phyloP scores from a whole-genome alignment of 2,888 invertebrate species.

The Plebejus argus region DNA sequence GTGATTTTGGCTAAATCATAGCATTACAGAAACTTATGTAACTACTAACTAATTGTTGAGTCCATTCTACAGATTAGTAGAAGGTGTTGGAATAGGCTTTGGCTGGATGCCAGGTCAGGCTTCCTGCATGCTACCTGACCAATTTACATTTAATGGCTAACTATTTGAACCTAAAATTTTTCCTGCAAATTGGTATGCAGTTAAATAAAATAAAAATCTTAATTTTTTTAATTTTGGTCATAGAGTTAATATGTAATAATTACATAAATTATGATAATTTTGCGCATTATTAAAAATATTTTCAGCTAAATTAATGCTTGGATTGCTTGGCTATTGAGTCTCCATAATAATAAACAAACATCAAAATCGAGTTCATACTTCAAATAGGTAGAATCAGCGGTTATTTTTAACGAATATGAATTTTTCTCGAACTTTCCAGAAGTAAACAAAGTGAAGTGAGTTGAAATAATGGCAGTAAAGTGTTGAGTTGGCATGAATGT shows the following conservation, averaged over 20 bases:
- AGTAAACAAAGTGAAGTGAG: not conserved
- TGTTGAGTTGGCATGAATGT: slow-evolving; percentile 50
- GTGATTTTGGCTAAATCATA: not conserved
- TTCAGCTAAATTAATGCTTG: not conserved
- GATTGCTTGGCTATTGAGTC: not conserved
- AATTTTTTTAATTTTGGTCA: not conserved
- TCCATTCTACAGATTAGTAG: not conserved
- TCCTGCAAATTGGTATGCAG: not conserved
- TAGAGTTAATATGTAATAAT: too few species aligned
- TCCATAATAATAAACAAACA: not conserved
- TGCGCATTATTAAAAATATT: not conserved
- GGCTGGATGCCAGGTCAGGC: not conserved
- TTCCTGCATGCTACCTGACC: slow-evolving; percentile 8
- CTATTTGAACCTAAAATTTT: not conserved
- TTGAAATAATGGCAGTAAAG: slow-evolving; percentile 33
- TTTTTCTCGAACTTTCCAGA: slow-evolving; percentile 12
- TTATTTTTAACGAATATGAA: not conserved
- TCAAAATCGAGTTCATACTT: not conserved
- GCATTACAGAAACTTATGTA: not conserved
- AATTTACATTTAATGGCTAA: not conserved
- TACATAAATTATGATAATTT: not conserved
- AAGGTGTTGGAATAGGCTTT: not conserved
- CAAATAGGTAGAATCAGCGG: not conserved
- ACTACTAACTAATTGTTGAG: not conserved
- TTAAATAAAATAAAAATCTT: not conserved